Evolutionary conservation across 1,140 invertebrate genomes (phyloP).

Genomic region (Solenopsis fugax): DNA sequence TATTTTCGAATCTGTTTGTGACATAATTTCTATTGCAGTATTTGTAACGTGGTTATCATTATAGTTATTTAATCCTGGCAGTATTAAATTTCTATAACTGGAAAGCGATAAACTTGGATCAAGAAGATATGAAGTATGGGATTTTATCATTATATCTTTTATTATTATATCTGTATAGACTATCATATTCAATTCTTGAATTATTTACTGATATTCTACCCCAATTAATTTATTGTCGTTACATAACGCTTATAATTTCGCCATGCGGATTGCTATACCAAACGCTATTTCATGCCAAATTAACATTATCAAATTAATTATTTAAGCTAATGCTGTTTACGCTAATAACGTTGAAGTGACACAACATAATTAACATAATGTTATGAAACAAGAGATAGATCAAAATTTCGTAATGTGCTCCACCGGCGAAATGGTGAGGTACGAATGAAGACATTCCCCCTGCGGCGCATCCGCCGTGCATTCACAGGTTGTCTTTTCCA

Average conservation of each 20-base stretch:
- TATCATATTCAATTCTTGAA: neutral
- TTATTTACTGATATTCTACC: neutral
- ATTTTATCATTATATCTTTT: too few species aligned
- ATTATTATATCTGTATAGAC: neutral
- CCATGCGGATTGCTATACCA: neutral
- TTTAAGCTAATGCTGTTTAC: conserved; percentile 48
- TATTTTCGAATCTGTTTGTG: too few species aligned
- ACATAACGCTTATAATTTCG: neutral
- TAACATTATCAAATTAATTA: conserved; percentile 43
- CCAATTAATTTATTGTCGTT: neutral
- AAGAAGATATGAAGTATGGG: too few species aligned
- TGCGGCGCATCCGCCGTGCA: neutral
- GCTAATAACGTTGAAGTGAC: conserved; percentile 36
- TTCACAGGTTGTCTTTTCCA: neutral
- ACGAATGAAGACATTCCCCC: neutral
- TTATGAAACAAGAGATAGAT: conserved; percentile 13
- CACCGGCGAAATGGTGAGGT: neutral
- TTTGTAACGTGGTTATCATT: too few species aligned
- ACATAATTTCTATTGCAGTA: too few species aligned
- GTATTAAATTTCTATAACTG: too few species aligned
- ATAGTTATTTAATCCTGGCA: too few species aligned
- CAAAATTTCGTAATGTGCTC: conserved; percentile 25
- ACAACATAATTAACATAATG: conserved; percentile 42
- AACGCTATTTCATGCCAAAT: conserved; percentile 31
- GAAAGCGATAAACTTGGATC: too few species aligned